Base-by-base conservation (phyloP, 2,888 invertebrate genomes). In the Lingula anatina region DNA sequence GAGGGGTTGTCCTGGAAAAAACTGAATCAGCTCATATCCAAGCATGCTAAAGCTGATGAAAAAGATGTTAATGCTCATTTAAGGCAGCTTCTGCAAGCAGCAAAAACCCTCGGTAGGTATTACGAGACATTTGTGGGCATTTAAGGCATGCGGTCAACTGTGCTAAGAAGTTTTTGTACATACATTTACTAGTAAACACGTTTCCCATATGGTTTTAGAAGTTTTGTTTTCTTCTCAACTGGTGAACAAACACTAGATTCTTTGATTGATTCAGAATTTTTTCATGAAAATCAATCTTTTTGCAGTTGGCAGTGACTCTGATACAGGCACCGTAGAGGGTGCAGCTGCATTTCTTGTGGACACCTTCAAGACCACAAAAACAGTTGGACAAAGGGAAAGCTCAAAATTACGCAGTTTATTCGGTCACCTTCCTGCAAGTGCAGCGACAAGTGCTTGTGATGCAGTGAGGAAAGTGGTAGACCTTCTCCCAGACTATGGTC, bases 361-460 rank as follows among this genome's bases (percentile, higher is more conserved):
- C 44, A 54, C 66, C 3, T 73, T 75, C 47, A 62, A 64, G 44
- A 55, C 54, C 28, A 59, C 62, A 0, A 57, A 60, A 18, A 61
- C 51, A 38, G 68, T 73, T 25, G 62, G 66, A 3, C 61, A 64
- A 28, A 56, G 56, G 40, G 66, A 68, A 44, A 66, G 70, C 1
- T 50, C 54, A 9, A 64, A 56, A 42, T 51, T 74, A 21, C 60
- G 66, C 4, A 60, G 59, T 38, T 63, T 67, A 5, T 74, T 74
- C 61, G 74, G 74, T 28, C 73, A 70, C 7, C 70, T 71, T 48
- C 70, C 72, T 20, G 70, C 72, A 9, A 55, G 62, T 5, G 66
- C 64, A 21, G 73, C 72, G 18, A 65, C 68, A 4, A 67, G 67
- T 51, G 67, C 68, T 2, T 71, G 70, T 51, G 44, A 57, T 28